A percentile compares a stretch with the other conserved stretches of the same genome.
phyloP scores from a whole-genome alignment of 2,797 vertebrate genomes.

The Vireo griseus region DNA sequence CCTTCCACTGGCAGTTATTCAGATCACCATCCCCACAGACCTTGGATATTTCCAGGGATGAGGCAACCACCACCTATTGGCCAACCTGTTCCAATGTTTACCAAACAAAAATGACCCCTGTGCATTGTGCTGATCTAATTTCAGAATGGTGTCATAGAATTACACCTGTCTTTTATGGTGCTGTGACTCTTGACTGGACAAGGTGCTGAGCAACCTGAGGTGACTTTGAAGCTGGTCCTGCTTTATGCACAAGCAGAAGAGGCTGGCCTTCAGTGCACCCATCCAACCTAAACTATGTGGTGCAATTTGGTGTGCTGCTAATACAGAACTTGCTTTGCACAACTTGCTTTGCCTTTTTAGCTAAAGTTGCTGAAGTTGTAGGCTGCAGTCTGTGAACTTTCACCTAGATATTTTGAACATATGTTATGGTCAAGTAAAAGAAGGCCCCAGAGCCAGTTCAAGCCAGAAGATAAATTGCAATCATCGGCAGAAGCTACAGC shows the following conservation, averaged over 20 bases:
- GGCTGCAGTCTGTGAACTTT: background rate
- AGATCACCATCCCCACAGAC: background rate
- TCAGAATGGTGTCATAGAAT: background rate
- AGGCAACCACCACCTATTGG: background rate
- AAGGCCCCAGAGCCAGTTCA: background rate
- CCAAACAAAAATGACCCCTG: background rate
- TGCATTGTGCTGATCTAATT: background rate
- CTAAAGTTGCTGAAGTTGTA: background rate
- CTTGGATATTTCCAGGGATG: background rate
- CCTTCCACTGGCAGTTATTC: background rate
- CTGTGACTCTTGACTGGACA: background rate
- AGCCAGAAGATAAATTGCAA: background rate
- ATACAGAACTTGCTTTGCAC: background rate
- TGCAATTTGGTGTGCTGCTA: fast-evolving
- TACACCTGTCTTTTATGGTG: background rate
- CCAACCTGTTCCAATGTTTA: background rate
- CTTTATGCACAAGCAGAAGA: background rate
- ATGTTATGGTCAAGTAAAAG: background rate
- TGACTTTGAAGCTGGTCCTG: background rate
- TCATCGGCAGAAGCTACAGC: background rate
- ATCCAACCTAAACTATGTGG: background rate
- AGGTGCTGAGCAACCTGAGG: background rate
- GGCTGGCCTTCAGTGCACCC: background rate
- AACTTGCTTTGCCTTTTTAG: background rate
- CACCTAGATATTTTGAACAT: background rate